Evolutionary conservation across 2,888 invertebrate species (phyloP), one percentile per base, ranked within the genome.

Genomic region (Adelphocoris suturalis): DNA sequence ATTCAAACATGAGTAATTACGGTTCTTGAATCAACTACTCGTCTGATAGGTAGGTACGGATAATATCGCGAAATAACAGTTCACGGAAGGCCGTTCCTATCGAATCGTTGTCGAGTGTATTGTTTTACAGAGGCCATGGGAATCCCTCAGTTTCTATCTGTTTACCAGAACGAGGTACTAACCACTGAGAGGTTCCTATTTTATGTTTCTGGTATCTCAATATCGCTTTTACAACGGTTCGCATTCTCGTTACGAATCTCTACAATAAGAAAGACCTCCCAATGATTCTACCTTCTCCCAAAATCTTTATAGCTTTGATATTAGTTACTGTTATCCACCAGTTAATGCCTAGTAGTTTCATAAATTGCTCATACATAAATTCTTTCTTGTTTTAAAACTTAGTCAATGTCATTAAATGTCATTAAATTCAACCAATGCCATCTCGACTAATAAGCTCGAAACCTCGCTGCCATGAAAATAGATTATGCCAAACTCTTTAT

Each of bases 101-200:
- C 68, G 27, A 19, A 27, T 68, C 68, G 68, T 23, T 68, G 23
- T 68, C 13, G 23, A 68, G 19, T 68, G 68, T 23, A 68, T 68
- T 68, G 68, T 68, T 68, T 68, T 9, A 68, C 23, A 11, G 68
- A 68, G 68, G 68, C 68, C 68, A 68, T 68, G 68, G 68, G 68
- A 68, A 52, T 7, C 68, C 68, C 23, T 12, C 13, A 23, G 7
- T 23, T 68, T 68, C 9, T 68, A 68, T 68, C 23, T n/a, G 68
- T 9, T 23, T 23, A 52, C 13, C 52, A 68, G 23, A 68, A 68
- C 68, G 68, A 68, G 23, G 16, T 61, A 3, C 61, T 23, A 5
- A 57, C 12, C 0, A 27, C 23, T 68, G 23, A 68, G 23, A n/a
- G 27, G 11, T 23, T 68, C 68, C 68, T 19, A 12, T 23, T 68